phyloP scores from a whole-genome alignment of 2,797 vertebrate species.

The Lycodopsis pacificus region DNA sequence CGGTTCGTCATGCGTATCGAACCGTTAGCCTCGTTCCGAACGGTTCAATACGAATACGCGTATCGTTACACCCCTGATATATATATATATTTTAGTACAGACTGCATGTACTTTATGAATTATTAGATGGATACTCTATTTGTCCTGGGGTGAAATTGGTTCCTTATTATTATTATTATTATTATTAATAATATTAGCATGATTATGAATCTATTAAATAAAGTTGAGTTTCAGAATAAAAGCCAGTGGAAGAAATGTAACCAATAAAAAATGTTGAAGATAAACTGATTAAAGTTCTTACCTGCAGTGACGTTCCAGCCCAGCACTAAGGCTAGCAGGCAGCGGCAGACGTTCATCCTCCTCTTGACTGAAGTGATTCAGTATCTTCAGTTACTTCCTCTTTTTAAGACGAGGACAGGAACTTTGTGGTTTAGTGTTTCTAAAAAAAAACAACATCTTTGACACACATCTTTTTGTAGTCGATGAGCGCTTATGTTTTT shows the following conservation, averaged over 20 bases:
- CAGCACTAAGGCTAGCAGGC: constrained; percentile 3
- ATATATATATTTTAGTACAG: too few species aligned
- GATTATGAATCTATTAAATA: neutral
- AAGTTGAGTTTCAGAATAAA: neutral
- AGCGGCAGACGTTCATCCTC: neutral
- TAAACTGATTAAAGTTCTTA: neutral
- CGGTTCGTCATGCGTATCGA: too few species aligned
- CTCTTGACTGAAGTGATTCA: neutral
- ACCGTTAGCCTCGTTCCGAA: too few species aligned
- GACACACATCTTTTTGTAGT: neutral
- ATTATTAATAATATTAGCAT: too few species aligned
- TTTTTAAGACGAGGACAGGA: neutral
- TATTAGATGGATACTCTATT: too few species aligned
- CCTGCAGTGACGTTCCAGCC: neutral
- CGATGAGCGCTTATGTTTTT: neutral
- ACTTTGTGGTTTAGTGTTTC: neutral
- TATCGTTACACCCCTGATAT: too few species aligned
- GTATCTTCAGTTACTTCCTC: too few species aligned
- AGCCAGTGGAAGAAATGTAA: neutral
- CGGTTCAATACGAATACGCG: too few species aligned
- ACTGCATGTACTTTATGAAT: too few species aligned
- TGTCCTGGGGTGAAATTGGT: too few species aligned
- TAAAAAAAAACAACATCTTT: neutral
- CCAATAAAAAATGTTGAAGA: neutral
- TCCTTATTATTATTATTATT: too few species aligned